Percentiles rank a stretch among this genome's conserved stretches.
These are phyloP conservation scores for Lochmaea crataegi DNA, from an alignment of 2,888 invertebrate species.

Conservation along the genomic window DNA sequence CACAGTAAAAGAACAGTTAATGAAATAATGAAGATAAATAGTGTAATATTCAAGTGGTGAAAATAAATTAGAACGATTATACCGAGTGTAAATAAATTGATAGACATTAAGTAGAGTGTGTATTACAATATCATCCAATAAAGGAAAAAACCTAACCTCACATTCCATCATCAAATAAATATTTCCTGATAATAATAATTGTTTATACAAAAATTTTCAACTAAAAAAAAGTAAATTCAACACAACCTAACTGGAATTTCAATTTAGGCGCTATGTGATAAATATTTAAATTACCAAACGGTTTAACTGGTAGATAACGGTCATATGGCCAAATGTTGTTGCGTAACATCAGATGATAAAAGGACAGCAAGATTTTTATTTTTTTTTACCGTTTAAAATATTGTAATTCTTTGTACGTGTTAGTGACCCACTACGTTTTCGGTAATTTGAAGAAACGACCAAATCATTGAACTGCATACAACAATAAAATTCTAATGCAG, in stretches of 20 bases:
- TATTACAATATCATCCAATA: too few species aligned
- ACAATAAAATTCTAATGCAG: too few species aligned
- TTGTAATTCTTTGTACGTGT: neutral
- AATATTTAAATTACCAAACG: neutral
- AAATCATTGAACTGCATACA: too few species aligned
- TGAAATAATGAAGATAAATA: too few species aligned
- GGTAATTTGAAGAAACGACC: neutral
- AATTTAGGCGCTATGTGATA: neutral
- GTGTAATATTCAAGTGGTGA: too few species aligned
- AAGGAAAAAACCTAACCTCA: too few species aligned
- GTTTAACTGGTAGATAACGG: neutral
- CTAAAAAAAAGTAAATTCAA: neutral
- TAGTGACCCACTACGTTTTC: neutral
- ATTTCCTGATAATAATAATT: neutral
- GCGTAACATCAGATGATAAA: neutral
- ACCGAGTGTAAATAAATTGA: too few species aligned
- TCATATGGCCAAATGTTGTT: neutral
- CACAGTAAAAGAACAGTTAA: too few species aligned
- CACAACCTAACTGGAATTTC: neutral
- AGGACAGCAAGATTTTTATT: neutral
- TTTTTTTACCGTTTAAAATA: neutral
- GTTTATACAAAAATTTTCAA: neutral
- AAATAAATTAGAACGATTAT: too few species aligned
- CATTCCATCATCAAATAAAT: too few species aligned
- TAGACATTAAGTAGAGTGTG: too few species aligned